phyloP scores from a whole-genome alignment of 2,113 vertebrate species.

The Pimephales promelas region DNA sequence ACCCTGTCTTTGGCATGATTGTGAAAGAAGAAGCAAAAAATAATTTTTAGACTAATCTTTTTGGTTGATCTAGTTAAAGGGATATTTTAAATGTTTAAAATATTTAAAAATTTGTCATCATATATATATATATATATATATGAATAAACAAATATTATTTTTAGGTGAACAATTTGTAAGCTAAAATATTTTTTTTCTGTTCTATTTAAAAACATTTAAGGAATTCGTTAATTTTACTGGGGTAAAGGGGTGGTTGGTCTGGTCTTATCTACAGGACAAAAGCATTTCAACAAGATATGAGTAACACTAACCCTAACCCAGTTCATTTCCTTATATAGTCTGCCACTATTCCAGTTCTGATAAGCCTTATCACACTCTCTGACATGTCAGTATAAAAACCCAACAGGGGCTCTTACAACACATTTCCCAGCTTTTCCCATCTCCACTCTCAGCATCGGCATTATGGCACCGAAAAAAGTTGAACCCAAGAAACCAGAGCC shows the following conservation, averaged over 20 bases:
- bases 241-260: neutral
- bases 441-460: constrained; percentile 10
- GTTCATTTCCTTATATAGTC: constrained; percentile 58
- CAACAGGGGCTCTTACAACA: constrained; percentile 3
- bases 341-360: constrained; percentile 32
- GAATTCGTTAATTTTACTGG: neutral
- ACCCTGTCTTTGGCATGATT: neutral
- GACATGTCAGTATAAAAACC: constrained; percentile 50
- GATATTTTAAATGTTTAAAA: neutral
- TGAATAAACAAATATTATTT: neutral
- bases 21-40: neutral
- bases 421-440: constrained; percentile 24
- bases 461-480: constrained; percentile 68
- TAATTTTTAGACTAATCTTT: neutral
- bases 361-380: constrained; percentile 55
- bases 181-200: neutral
- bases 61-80: neutral
- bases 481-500: constrained; percentile 74
- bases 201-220: neutral
- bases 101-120: neutral
- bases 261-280: constrained; percentile 8
- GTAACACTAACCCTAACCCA: constrained; percentile 53
- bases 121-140: too few species aligned
- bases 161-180: neutral
- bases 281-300: constrained; percentile 28